Evolutionary conservation across 2,888 invertebrate genomes (phyloP).

Genomic region (Hyles lineata): DNA sequence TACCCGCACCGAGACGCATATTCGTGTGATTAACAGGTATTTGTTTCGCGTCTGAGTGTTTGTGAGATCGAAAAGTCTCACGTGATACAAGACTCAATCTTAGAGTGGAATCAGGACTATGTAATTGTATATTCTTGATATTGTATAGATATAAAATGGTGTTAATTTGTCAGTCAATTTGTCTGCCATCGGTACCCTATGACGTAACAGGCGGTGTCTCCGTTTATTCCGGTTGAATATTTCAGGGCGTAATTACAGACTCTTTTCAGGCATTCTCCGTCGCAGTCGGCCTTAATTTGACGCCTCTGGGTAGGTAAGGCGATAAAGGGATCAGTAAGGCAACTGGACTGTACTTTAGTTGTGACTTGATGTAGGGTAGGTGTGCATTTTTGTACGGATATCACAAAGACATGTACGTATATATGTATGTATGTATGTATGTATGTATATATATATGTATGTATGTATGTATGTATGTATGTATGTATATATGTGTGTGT

Average conservation of each 20-base stretch:
- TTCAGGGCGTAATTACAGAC: slow-evolving; percentile 73
- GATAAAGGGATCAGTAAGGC: slow-evolving; percentile 38
- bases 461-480: no score
- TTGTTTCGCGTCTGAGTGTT: no score
- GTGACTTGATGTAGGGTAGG: background rate
- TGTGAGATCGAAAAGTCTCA: no score
- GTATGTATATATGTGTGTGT: no score
- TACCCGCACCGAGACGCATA: no score
- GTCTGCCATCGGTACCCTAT: slow-evolving; percentile 54
- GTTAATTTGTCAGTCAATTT: background rate
- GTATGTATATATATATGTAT: no score
- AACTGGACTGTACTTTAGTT: background rate
- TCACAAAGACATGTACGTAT: no score
- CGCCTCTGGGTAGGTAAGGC: slow-evolving; percentile 40
- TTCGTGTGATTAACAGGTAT: no score
- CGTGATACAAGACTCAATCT: no score
- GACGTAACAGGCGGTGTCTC: slow-evolving; percentile 65
- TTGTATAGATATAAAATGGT: background rate
- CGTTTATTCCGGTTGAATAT: slow-evolving; percentile 70
- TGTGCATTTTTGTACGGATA: background rate
- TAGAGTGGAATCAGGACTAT: no score
- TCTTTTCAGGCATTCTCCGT: slow-evolving; percentile 65
- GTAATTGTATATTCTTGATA: no score
- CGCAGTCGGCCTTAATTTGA: slow-evolving; percentile 59
- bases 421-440: no score